These are phyloP conservation scores for Gallirallus australis DNA, from an alignment of 2,797 vertebrate species.

Conservation along the genomic window DNA sequence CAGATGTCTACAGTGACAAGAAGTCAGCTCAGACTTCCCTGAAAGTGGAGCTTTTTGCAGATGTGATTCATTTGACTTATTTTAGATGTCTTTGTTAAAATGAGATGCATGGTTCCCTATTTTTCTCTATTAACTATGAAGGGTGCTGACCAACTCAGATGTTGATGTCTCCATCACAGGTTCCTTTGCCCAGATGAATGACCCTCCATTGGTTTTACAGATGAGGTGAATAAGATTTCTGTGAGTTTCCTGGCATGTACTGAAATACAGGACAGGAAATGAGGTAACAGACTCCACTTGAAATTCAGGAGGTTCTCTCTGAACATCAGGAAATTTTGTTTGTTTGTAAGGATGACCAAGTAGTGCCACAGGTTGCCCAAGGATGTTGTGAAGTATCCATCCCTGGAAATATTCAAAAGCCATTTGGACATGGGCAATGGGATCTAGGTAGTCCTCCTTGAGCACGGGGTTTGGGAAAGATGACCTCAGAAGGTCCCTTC, in stretches of 20 bases:
- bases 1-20: neutral
- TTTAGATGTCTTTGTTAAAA: neutral
- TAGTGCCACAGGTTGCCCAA: neutral
- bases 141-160: neutral
- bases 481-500: neutral
- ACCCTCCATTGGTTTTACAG: neutral
- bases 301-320: neutral
- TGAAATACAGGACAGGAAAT: neutral
- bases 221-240: neutral
- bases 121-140: neutral
- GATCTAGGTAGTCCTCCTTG: neutral
- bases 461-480: rapidly evolving
- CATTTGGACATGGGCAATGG: neutral
- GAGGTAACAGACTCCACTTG: neutral
- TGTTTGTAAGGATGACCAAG: neutral
- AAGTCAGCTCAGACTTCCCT: neutral
- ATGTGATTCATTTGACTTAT: neutral
- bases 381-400: neutral
- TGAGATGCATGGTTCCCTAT: neutral
- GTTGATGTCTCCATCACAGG: neutral
- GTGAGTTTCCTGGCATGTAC: neutral
- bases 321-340: neutral
- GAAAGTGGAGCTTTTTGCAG: neutral
- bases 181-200: neutral
- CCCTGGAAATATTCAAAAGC: neutral